A percentile compares a stretch with the other conserved stretches of the same genome.
Conservation (phyloP, 2,113 vertebrate genomes). For the Clarias batrachus region DNA sequence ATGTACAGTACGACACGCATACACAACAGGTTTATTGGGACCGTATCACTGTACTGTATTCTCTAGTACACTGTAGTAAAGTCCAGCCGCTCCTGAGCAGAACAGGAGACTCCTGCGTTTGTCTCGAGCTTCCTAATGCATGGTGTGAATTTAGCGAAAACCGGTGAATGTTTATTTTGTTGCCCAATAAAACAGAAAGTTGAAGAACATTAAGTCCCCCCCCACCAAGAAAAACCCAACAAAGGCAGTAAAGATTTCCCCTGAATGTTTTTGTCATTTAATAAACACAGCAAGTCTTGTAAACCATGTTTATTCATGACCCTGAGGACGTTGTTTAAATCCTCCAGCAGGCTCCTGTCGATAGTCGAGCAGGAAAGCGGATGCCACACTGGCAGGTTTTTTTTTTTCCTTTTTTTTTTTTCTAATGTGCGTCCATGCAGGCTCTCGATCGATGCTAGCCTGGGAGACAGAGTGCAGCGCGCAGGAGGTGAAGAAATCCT, state of each 20-base stretch:
- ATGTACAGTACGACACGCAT: no score
- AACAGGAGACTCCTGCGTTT: no score
- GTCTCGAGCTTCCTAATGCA: no score
- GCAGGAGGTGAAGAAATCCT: background rate
- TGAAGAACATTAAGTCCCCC: background rate
- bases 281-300: background rate
- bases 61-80: no score
- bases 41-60: no score
- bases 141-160: no score
- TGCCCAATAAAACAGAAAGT: no score
- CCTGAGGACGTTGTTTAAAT: constrained; percentile 3
- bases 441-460: constrained; percentile 23
- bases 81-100: no score
- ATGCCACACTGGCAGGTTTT: constrained; percentile 19
- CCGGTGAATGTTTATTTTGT: no score
- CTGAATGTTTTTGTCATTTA: background rate
- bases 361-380: constrained; percentile 4
- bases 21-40: no score
- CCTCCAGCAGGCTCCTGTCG: constrained; percentile 18
- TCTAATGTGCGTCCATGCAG: constrained; percentile 22
- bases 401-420: constrained; percentile 5
- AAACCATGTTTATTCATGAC: constrained; percentile 33
- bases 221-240: background rate
- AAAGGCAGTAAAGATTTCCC: background rate
- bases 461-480: constrained; percentile 8